A percentile compares a stretch with the other conserved stretches of the same genome.
Evolutionary conservation across 2,113 vertebrate species (phyloP).

Genomic region (Struthio camelus): DNA sequence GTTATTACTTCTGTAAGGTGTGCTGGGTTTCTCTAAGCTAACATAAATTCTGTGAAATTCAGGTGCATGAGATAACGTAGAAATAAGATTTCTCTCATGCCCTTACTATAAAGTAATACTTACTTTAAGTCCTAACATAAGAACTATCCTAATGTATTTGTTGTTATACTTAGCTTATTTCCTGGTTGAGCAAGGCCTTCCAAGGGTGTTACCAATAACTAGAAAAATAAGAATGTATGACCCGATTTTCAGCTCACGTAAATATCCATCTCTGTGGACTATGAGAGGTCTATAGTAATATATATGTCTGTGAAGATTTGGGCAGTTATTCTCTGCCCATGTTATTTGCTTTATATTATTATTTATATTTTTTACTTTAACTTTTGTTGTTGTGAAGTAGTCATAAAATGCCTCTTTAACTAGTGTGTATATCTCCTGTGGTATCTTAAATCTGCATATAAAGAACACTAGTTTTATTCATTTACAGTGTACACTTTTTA

Average conservation of each 20-base stretch:
- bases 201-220: not conserved
- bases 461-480: not conserved
- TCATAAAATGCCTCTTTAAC: not conserved
- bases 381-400: not conserved
- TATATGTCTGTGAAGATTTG: not conserved
- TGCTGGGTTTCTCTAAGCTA: not conserved
- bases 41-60: not conserved
- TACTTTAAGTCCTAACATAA: not conserved
- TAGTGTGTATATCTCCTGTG: not conserved
- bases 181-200: not conserved
- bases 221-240: not conserved
- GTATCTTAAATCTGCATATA: not conserved
- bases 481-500: not conserved
- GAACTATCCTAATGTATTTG: not conserved
- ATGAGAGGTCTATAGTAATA: not conserved
- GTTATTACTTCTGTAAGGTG: not conserved
- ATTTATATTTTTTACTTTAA: not conserved
- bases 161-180: not conserved
- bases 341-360: no score
- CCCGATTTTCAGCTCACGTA: not conserved
- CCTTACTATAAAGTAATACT: not conserved
- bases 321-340: not conserved
- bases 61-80: not conserved
- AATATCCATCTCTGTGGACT: not conserved
- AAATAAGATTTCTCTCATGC: not conserved